phyloP scores from a whole-genome alignment of 2,797 vertebrate genomes.

The Eleutherodactylus coqui region DNA sequence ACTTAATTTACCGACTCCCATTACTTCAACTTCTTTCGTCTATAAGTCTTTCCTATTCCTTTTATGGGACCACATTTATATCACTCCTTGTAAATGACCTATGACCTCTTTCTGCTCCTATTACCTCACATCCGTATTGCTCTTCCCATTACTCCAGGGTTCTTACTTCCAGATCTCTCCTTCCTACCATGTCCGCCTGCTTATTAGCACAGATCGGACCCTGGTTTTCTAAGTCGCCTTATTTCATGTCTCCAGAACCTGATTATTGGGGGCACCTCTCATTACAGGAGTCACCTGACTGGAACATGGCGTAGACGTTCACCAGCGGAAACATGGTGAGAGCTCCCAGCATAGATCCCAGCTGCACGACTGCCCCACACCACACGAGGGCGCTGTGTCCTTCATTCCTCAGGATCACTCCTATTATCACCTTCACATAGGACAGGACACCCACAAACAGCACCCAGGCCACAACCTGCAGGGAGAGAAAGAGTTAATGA shows the following conservation, averaged over 20 bases:
- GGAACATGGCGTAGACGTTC: slow-evolving; percentile 79
- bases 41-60: too few species aligned
- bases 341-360: slow-evolving; percentile 84
- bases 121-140: too few species aligned
- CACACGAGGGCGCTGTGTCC: slow-evolving; percentile 85
- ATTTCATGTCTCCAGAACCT: not conserved
- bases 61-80: too few species aligned
- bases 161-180: not conserved
- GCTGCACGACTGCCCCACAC: slow-evolving; percentile 85
- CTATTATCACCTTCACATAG: slow-evolving; percentile 86
- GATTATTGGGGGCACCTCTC: slow-evolving; percentile 71
- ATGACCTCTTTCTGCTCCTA: too few species aligned
- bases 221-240: not conserved
- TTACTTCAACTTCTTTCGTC: too few species aligned
- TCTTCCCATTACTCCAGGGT: too few species aligned
- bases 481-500: not conserved
- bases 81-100: too few species aligned
- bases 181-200: too few species aligned
- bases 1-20: too few species aligned
- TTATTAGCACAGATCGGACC: too few species aligned
- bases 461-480: slow-evolving; percentile 81
- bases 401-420: slow-evolving; percentile 81
- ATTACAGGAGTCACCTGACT: slow-evolving; percentile 80
- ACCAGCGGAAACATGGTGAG: slow-evolving; percentile 83
- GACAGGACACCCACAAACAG: slow-evolving; percentile 81